Percentiles rank a stretch among this genome's conserved stretches.
These are phyloP conservation scores for Luffia ferchaultella DNA, from an alignment of 2,888 invertebrate genomes.

Conservation along the genomic window DNA sequence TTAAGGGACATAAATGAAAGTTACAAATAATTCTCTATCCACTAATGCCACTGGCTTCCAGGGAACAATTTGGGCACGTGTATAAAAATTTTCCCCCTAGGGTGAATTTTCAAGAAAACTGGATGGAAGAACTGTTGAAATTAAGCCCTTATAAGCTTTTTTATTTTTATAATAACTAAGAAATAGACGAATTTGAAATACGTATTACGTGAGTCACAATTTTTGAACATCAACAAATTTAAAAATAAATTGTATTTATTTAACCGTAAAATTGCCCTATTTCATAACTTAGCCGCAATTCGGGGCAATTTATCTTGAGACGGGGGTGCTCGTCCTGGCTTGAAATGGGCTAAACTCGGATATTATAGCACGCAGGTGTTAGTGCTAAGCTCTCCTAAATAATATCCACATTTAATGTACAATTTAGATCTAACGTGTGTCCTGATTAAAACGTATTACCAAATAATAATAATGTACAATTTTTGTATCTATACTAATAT, in stretches of 20 bases:
- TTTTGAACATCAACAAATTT: neutral
- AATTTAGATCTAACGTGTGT: neutral
- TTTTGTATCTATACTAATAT: neutral
- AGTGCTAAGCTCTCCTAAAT: neutral
- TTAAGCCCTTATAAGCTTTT: too few species aligned
- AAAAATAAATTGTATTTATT: neutral
- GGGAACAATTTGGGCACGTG: neutral
- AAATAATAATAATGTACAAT: neutral
- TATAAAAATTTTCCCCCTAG: neutral
- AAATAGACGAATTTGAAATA: too few species aligned
- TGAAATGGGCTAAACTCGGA: neutral
- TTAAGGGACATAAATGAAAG: too few species aligned
- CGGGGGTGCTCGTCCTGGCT: neutral
- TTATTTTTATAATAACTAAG: too few species aligned
- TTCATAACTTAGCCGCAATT: neutral
- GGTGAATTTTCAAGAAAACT: neutral
- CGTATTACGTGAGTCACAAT: neutral
- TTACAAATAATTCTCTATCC: too few species aligned
- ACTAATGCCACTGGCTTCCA: too few species aligned
- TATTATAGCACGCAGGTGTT: neutral
- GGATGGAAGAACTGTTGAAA: neutral
- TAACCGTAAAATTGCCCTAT: neutral
- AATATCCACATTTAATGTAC: neutral
- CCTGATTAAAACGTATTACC: neutral
- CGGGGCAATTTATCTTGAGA: neutral